phyloP scores from a whole-genome alignment of 1,140 invertebrate genomes.

The Acromyrmex heyeri region DNA sequence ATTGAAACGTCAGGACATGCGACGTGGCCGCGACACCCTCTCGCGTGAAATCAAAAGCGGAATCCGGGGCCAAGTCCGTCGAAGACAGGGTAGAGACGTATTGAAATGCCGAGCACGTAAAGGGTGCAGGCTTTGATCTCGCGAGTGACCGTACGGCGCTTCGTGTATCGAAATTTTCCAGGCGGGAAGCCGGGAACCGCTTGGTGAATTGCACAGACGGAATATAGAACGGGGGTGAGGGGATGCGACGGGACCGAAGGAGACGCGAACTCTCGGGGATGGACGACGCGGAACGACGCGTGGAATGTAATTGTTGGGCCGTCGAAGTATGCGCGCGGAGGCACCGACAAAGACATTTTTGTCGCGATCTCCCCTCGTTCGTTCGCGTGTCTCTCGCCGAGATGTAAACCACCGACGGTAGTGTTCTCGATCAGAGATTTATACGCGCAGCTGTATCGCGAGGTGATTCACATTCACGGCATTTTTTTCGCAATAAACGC shows the following conservation, averaged over 20 bases:
- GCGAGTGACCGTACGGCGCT: constrained; percentile 72
- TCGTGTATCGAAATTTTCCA: constrained; percentile 78
- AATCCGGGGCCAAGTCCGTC: constrained; percentile 63
- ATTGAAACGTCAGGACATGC: constrained; percentile 39
- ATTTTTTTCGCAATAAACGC: background rate
- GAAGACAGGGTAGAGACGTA: constrained; percentile 66
- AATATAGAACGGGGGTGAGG: constrained; percentile 38
- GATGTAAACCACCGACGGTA: constrained; percentile 42
- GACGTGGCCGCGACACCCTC: constrained; percentile 62
- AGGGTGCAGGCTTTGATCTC: constrained; percentile 75
- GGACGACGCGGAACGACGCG: constrained; percentile 74
- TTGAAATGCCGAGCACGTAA: constrained; percentile 73
- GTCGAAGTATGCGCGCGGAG: constrained; percentile 75
- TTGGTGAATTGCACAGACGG: constrained; percentile 36
- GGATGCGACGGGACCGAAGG: constrained; percentile 40
- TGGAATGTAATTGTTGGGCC: constrained; percentile 78
- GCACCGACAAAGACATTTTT: constrained; percentile 78
- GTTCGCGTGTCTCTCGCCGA: constrained; percentile 24
- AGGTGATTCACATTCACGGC: background rate
- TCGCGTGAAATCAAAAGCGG: constrained; percentile 71
- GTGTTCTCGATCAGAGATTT: constrained; percentile 28
- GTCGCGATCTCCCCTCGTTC: constrained; percentile 52
- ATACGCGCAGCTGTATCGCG: background rate
- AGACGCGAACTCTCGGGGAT: constrained; percentile 56
- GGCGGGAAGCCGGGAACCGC: constrained; percentile 70